Evolutionary conservation across 2,888 invertebrate species (phyloP).

Genomic region (Syrphus vitripennis): DNA sequence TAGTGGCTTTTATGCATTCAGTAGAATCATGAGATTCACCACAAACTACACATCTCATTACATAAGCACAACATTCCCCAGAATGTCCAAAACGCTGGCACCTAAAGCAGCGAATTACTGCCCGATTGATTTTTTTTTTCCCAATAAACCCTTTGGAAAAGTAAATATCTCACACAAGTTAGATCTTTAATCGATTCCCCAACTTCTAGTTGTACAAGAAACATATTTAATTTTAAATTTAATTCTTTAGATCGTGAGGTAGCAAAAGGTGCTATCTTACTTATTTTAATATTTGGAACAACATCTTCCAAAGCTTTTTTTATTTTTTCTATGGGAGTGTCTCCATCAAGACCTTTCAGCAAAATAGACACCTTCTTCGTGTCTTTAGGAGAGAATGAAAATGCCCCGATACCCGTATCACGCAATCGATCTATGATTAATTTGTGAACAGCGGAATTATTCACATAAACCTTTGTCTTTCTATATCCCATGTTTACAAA

Average conservation of each 20-base stretch:
- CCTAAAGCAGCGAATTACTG: too few relatives aligned
- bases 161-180: too few relatives aligned
- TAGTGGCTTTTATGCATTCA: too few relatives aligned
- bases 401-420: conserved; percentile 1
- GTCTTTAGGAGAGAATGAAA: conserved; percentile 3
- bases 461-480: conserved; percentile 16
- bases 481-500: background rate
- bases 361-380: conserved; percentile 1
- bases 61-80: too few relatives aligned
- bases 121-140: too few relatives aligned
- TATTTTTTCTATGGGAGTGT: background rate
- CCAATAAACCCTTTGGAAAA: too few relatives aligned
- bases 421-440: conserved; percentile 15
- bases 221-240: conserved; percentile 16
- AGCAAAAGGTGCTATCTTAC: background rate
- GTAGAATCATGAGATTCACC: too few relatives aligned
- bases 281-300: background rate
- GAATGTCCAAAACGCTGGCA: too few relatives aligned
- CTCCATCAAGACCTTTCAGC: too few relatives aligned
- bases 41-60: too few relatives aligned
- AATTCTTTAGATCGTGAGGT: conserved; percentile 8
- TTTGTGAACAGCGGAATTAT: background rate
- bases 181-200: too few relatives aligned
- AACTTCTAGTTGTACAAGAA: too few relatives aligned
- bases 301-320: background rate